These are phyloP conservation scores for Oreohelix idahoensis DNA, from an alignment of 1,140 invertebrate genomes.

Conservation along the genomic window DNA sequence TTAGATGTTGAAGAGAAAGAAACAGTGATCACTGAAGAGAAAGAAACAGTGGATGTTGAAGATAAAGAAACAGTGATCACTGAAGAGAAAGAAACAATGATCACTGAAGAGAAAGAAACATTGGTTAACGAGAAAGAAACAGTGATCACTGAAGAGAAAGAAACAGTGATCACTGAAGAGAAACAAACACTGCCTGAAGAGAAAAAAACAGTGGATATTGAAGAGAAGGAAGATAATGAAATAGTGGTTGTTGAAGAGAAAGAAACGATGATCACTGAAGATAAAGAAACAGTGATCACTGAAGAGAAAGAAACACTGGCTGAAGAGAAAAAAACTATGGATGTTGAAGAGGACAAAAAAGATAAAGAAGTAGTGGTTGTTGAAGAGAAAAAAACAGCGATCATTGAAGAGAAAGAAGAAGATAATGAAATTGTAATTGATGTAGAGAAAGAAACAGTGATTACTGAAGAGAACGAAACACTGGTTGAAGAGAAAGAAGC, in stretches of 20 bases:
- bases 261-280: slow-evolving; percentile 23
- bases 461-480: not conserved
- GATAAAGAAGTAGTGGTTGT: slow-evolving; percentile 41
- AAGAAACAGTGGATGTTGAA: slow-evolving; percentile 1
- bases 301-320: not conserved
- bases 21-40: slow-evolving; percentile 4
- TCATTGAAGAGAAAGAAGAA: slow-evolving; percentile 20
- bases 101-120: slow-evolving; percentile 19
- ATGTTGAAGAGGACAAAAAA: not conserved
- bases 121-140: slow-evolving; percentile 32
- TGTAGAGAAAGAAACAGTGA: not conserved
- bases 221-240: slow-evolving; percentile 29
- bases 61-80: slow-evolving; percentile 18
- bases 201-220: not conserved
- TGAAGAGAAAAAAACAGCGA: slow-evolving; percentile 41
- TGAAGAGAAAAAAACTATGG: not conserved
- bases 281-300: slow-evolving; percentile 13
- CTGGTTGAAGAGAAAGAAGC: slow-evolving; percentile 29
- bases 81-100: slow-evolving; percentile 37
- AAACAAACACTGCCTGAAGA: slow-evolving; percentile 23
- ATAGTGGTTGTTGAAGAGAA: slow-evolving; percentile 42
- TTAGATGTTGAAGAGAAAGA: slow-evolving; percentile 20
- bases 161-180: not conserved
- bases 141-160: slow-evolving; percentile 11
- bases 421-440: slow-evolving; percentile 8